Evolutionary conservation across 2,113 vertebrate species (phyloP).

Genomic region (Phylloscopus whistleri): DNA sequence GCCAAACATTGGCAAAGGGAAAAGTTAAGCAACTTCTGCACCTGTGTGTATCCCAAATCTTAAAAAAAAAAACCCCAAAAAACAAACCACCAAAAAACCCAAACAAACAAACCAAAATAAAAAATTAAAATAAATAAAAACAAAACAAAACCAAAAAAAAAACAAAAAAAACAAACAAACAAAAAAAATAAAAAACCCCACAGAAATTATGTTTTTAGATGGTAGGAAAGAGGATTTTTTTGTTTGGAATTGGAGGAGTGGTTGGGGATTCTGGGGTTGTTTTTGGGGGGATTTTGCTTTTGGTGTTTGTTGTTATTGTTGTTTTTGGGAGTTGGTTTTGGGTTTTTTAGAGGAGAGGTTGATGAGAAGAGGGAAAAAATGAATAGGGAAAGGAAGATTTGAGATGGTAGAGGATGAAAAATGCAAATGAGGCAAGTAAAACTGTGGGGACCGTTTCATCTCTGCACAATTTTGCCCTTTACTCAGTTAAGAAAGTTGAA

Average conservation of each 20-base stretch:
- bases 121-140: not conserved
- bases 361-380: not conserved
- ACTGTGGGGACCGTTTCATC: not conserved
- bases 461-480: not conserved
- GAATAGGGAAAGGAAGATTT: not conserved
- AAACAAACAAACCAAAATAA: too few relatives aligned
- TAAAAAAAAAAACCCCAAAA: not conserved
- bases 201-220: not conserved
- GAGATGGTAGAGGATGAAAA: not conserved
- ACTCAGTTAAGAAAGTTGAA: not conserved
- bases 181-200: too few relatives aligned
- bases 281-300: not conserved
- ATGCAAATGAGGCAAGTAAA: not conserved
- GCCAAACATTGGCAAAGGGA: rapidly evolving
- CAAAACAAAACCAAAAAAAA: too few relatives aligned
- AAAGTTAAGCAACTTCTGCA: not conserved
- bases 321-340: not conserved
- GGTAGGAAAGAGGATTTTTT: not conserved
- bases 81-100: too few relatives aligned
- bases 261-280: not conserved
- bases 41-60: not conserved
- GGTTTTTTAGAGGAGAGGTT: not conserved
- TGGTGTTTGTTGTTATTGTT: not conserved
- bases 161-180: too few relatives aligned
- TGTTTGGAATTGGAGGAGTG: not conserved